These are phyloP conservation scores for Lepidurus arcticus DNA, from an alignment of 1,140 invertebrate genomes.

Conservation along the genomic window DNA sequence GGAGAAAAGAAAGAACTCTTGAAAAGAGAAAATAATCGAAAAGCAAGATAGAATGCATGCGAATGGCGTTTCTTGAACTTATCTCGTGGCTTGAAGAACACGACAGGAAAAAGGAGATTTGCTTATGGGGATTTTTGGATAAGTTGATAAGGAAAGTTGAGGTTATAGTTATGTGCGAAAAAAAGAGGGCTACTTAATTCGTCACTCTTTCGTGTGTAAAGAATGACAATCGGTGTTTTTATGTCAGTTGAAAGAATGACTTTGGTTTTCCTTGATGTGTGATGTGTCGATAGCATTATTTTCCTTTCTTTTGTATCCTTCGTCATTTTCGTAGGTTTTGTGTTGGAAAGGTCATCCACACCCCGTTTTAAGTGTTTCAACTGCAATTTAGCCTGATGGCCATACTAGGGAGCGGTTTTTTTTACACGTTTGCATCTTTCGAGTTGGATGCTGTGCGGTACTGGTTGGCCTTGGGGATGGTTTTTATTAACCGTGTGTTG, in stretches of 20 bases:
- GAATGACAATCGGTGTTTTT: not conserved
- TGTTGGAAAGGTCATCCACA: not conserved
- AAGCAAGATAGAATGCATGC: too few species aligned
- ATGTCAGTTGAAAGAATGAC: not conserved
- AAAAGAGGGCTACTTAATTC: not conserved
- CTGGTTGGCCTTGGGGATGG: not conserved
- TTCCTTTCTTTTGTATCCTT: not conserved
- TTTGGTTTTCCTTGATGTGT: not conserved
- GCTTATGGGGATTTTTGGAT: not conserved
- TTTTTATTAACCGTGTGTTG: not conserved
- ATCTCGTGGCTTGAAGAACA: too few species aligned
- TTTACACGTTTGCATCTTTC: not conserved
- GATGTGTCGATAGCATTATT: not conserved
- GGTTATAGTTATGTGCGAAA: not conserved
- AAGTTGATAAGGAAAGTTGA: not conserved
- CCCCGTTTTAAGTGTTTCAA: not conserved
- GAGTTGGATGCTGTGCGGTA: not conserved
- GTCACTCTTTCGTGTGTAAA: not conserved
- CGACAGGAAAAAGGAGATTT: not conserved
- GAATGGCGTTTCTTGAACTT: too few species aligned
- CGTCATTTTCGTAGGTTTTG: not conserved
- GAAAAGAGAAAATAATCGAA: too few species aligned
- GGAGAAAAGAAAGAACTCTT: too few species aligned
- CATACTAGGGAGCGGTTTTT: slow-evolving; percentile 14
- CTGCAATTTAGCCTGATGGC: not conserved